Evolutionary conservation across 2,888 invertebrate genomes (phyloP).

Genomic region (Scaptomyza parva): DNA sequence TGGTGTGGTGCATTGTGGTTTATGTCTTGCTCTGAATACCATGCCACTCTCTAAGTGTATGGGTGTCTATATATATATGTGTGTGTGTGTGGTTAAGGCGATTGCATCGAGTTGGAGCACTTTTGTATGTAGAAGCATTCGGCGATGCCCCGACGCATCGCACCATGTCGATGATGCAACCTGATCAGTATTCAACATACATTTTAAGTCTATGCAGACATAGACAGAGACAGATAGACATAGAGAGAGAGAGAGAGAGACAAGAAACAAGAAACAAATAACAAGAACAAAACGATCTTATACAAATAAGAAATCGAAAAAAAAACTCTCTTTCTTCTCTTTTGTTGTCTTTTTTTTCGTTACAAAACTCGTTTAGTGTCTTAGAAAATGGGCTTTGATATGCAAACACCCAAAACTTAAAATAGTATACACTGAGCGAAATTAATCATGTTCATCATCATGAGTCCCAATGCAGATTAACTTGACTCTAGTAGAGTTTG

Average conservation of each 20-base stretch:
- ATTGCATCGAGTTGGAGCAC: conserved; percentile 43
- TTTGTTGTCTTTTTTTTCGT: background rate
- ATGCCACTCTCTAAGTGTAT: conserved; percentile 27
- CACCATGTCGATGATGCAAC: conserved; percentile 66
- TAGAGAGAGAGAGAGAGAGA: too few species aligned
- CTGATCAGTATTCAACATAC: conserved; percentile 40
- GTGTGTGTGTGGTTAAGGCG: conserved; percentile 23
- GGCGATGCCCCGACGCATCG: conserved; percentile 43
- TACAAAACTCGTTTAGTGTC: background rate
- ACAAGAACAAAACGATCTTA: conserved; percentile 13
- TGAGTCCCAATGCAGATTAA: too few species aligned
- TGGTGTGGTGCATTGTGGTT: conserved; percentile 47
- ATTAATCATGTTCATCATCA: background rate
- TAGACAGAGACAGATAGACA: too few species aligned
- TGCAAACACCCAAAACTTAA: background rate
- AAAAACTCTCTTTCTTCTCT: background rate
- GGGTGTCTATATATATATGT: conserved; percentile 1
- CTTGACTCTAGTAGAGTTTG: background rate
- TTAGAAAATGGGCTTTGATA: background rate
- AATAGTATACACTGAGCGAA: background rate
- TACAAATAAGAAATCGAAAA: background rate
- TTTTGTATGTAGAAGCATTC: conserved; percentile 39
- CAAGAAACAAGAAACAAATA: too few species aligned
- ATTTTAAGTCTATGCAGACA: conserved; percentile 7
- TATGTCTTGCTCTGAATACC: conserved; percentile 82